These are phyloP conservation scores for Theodoxus fluviatilis DNA, from an alignment of 2,888 invertebrate genomes.

Conservation along the genomic window DNA sequence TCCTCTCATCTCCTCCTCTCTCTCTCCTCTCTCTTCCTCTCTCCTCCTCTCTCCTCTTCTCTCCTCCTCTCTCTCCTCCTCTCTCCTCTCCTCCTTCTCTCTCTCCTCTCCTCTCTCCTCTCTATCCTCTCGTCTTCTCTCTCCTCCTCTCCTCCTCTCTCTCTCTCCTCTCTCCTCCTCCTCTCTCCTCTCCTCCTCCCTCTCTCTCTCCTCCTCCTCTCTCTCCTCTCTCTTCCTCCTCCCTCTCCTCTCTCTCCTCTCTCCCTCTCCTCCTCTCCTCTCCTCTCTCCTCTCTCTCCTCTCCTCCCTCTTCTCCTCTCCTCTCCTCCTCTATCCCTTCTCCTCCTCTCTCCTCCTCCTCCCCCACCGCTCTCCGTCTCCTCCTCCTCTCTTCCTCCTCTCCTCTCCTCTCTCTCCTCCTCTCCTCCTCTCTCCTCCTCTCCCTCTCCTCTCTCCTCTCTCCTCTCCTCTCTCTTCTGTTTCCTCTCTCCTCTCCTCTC, in stretches of 20 bases:
- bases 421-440: too few species aligned
- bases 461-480: too few species aligned
- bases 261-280: too few species aligned
- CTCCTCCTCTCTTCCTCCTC: too few species aligned
- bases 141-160: not conserved
- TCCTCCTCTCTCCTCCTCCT: too few species aligned
- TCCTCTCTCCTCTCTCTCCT: too few species aligned
- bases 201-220: not conserved
- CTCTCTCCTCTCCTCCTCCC: not conserved
- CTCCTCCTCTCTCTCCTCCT: not conserved
- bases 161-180: constrained; percentile 6
- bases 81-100: not conserved
- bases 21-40: not conserved
- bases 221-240: not conserved
- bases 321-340: too few species aligned
- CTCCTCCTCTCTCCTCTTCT: not conserved
- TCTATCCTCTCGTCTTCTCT: not conserved
- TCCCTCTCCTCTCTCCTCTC: too few species aligned
- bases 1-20: not conserved
- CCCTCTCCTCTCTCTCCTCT: not conserved
- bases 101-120: not conserved
- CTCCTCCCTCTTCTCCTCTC: too few species aligned
- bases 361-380: too few species aligned
- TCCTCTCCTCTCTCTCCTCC: too few species aligned
- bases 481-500: too few species aligned